Percentiles rank a stretch among this genome's conserved stretches.
Conservation (phyloP, 2,113 vertebrate genomes). For the Mixornis gularis region DNA sequence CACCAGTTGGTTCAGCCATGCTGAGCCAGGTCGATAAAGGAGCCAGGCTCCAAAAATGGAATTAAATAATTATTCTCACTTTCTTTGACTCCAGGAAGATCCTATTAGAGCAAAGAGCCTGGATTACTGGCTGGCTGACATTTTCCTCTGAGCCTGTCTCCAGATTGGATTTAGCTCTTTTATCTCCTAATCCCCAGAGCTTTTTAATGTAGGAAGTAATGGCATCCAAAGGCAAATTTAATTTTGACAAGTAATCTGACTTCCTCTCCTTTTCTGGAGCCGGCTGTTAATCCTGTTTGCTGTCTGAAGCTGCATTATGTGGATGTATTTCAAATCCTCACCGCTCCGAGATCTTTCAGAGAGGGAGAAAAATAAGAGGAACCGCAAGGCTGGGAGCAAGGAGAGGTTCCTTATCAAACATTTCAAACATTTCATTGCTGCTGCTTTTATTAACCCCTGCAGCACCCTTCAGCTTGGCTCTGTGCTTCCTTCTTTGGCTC, state of each 20-base stretch:
- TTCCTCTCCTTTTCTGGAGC: background rate
- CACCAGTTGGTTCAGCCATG: background rate
- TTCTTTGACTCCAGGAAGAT: background rate
- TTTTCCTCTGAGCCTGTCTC: conserved; percentile 34
- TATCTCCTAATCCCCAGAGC: conserved; percentile 50
- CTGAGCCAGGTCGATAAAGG: background rate
- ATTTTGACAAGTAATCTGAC: conserved; percentile 44
- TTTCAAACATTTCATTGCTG: background rate
- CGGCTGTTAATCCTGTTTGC: background rate
- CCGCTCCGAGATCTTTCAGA: background rate
- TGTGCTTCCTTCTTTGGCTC: background rate
- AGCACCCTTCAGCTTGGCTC: accelerated
- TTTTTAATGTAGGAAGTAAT: conserved; percentile 16
- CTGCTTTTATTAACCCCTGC: background rate
- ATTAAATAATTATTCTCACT: conserved; percentile 12
- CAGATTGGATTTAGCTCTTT: conserved; percentile 30
- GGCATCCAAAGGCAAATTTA: conserved; percentile 17
- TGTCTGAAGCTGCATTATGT: conserved; percentile 14
- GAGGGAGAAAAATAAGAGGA: background rate
- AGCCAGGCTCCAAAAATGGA: background rate
- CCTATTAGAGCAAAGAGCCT: conserved; percentile 1
- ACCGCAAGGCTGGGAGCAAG: background rate
- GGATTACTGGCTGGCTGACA: conserved; percentile 15
- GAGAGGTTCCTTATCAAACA: background rate
- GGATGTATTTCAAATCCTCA: conserved; percentile 21